phyloP scores from a whole-genome alignment of 2,888 invertebrate genomes.

The Poecilus cupreus region DNA sequence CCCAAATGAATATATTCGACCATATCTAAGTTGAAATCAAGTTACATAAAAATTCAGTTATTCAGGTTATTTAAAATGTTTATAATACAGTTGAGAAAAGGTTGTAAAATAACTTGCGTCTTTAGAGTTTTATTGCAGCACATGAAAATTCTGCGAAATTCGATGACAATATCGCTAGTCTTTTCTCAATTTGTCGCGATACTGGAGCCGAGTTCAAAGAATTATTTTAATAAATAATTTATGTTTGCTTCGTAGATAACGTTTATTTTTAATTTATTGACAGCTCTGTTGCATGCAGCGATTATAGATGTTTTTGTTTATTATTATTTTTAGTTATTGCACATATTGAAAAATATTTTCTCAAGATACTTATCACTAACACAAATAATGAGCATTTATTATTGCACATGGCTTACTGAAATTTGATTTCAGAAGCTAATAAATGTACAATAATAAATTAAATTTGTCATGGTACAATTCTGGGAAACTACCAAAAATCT shows the following conservation, averaged over 20 bases:
- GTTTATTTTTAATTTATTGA: constrained; percentile 53
- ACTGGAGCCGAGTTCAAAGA: neutral
- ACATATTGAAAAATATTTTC: neutral
- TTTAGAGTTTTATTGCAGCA: constrained; percentile 60
- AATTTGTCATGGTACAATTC: neutral
- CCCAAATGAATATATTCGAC: too few species aligned
- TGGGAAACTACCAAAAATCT: constrained; percentile 7
- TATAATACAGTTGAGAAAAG: too few species aligned
- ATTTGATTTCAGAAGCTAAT: too few species aligned
- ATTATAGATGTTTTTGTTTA: neutral
- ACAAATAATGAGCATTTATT: too few species aligned
- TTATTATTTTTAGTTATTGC: constrained; percentile 16
- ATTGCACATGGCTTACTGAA: too few species aligned
- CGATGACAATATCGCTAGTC: neutral
- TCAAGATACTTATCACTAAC: neutral
- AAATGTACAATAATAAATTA: too few species aligned
- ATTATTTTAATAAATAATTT: neutral
- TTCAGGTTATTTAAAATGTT: too few species aligned
- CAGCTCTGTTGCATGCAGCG: neutral
- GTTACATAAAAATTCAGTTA: too few species aligned
- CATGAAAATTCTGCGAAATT: neutral
- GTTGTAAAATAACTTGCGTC: too few species aligned
- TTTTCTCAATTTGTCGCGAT: neutral
- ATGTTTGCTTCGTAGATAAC: constrained; percentile 29
- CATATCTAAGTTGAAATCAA: too few species aligned